phyloP scores from a whole-genome alignment of 2,888 invertebrate species.

The Omphaloscelis lunosa region DNA sequence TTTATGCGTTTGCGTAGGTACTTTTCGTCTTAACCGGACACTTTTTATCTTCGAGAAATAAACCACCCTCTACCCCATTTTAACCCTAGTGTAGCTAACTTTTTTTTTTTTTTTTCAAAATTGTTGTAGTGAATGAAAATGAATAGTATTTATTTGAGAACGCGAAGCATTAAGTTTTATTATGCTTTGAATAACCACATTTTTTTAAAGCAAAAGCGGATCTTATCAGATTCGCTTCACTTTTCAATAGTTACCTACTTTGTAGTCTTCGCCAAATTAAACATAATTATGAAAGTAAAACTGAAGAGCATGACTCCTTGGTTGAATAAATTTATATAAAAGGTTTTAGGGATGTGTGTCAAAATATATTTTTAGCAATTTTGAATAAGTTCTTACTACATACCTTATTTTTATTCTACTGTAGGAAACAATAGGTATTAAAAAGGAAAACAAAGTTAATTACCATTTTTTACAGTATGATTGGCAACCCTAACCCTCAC shows the following conservation, averaged over 20 bases:
- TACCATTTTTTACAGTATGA: not conserved
- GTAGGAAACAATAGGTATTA: not conserved
- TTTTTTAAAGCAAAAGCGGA: not conserved
- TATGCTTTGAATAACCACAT: not conserved
- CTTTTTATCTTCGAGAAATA: conserved; percentile 34
- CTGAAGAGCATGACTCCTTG: not conserved
- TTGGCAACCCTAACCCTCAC: conserved; percentile 38
- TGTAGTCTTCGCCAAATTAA: not conserved
- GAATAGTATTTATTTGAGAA: too few relatives aligned
- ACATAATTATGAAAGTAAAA: not conserved
- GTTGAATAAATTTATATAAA: not conserved
- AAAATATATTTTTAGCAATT: too few relatives aligned
- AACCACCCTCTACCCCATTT: conserved; percentile 29
- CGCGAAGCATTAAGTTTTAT: too few relatives aligned
- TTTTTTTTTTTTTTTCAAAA: not conserved
- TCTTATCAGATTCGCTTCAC: too few relatives aligned
- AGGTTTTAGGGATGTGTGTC: too few relatives aligned
- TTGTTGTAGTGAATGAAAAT: not conserved
- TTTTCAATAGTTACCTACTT: not conserved
- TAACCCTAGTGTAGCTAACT: conserved; percentile 7
- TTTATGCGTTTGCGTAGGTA: conserved; percentile 52
- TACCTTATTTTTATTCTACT: not conserved
- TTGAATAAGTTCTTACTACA: too few relatives aligned
- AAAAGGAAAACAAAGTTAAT: not conserved
- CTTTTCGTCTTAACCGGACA: conserved; percentile 5